Percentiles rank a stretch among this genome's conserved stretches.
phyloP scores from a whole-genome alignment of 1,140 invertebrate species.

The Mycetomoellerius zeteki region DNA sequence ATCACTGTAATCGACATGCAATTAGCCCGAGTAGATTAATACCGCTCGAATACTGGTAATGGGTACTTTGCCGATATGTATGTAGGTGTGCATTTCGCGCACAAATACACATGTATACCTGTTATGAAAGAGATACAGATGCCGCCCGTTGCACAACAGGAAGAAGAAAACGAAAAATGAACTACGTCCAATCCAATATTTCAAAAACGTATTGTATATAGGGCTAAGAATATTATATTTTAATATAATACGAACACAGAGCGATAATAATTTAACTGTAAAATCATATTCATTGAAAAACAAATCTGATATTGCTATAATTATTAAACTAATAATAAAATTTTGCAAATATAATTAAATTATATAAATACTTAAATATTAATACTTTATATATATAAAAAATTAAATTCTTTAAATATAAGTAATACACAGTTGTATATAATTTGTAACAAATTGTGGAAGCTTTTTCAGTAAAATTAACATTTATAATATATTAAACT shows the following conservation, averaged over 20 bases:
- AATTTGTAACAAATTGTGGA: too few species aligned
- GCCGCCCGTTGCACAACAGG: slow-evolving; percentile 10
- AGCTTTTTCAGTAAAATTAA: too few species aligned
- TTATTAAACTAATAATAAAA: slow-evolving; percentile 4
- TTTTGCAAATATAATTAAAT: background rate
- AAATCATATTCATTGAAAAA: background rate
- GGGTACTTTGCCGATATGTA: slow-evolving; percentile 67
- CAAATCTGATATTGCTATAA: background rate
- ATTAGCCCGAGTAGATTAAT: slow-evolving; percentile 74
- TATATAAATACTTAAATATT: background rate
- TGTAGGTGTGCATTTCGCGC: slow-evolving; percentile 21
- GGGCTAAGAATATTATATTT: background rate
- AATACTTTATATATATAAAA: background rate
- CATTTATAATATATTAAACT: too few species aligned
- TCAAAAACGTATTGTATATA: slow-evolving; percentile 11
- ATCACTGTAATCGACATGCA: slow-evolving; percentile 77
- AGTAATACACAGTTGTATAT: background rate
- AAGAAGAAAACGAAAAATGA: slow-evolving; percentile 44
- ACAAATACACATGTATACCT: background rate
- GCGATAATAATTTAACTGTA: background rate
- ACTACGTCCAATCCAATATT: slow-evolving; percentile 9
- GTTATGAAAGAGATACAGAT: slow-evolving; percentile 53
- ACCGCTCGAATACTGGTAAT: slow-evolving; percentile 73
- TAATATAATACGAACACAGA: background rate
- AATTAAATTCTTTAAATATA: background rate